Evolutionary conservation across 2,113 vertebrate genomes (phyloP), one percentile per base, ranked within the genome.

Genomic region (Erinaceus europaeus): DNA sequence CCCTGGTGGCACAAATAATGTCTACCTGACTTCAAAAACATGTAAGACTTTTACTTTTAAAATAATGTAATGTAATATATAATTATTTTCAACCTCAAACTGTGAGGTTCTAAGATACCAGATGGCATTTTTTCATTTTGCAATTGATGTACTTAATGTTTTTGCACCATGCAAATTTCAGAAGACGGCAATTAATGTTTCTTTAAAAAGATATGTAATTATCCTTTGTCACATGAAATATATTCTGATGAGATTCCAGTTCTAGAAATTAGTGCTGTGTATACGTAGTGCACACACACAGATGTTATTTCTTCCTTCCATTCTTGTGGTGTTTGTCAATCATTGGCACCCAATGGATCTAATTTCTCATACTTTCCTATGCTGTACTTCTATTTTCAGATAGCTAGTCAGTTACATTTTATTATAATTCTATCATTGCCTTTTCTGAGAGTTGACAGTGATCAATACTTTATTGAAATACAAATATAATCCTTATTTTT

Each of bases 121-220:
- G 67, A 46, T 76, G 68, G 57, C 55, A 80, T 86, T 83, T 80
- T 75, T 84, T 93, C 27, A 17, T 50, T 85, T 91, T 86, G 44
- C 90, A 72, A 78, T 48, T 59, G 65, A 78, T 83, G 48, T 36
- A 12, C 20, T 75, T 90, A 83, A 57, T 62, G 55, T 67, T 65
- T 91, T 90, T 48, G 38, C 20, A 64, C 36, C 9, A 9, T 86
- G 76, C 32, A 90, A 40, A 90, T 76, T 84, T 68, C 20, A 86
- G 84, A 91, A 79, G 25, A 23, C 38, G 67, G 32, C 38, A 93
- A 61, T 79, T 88, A 79, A 67, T 10, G 25, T 83, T 64, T 90
- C 48, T 92, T 84, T 9, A 65, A 77, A 76, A 88, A 50, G 29
- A 76, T 74, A 67, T 68, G 81, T 90, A 91, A 68, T 73, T 93